phyloP scores from a whole-genome alignment of 2,888 invertebrate genomes.

The Trachelus troglodyta region DNA sequence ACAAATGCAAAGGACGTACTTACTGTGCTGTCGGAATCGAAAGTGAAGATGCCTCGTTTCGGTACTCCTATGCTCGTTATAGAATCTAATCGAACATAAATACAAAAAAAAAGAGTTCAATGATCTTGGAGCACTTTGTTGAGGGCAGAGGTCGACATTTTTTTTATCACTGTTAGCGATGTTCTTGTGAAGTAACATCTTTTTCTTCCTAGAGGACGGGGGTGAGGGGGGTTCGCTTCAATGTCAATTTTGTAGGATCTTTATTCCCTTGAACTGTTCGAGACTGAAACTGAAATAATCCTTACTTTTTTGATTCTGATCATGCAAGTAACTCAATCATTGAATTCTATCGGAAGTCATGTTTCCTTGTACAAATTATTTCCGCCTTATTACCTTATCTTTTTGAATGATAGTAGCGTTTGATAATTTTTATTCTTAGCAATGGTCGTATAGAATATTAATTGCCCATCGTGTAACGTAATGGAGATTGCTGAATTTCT shows the following conservation, averaged over 20 bases:
- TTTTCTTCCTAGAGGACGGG: not conserved
- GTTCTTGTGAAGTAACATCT: not conserved
- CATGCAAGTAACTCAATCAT: not conserved
- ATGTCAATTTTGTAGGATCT: not conserved
- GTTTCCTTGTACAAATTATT: constrained; percentile 8
- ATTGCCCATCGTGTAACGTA: not conserved
- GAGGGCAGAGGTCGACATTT: not conserved
- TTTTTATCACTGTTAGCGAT: not conserved
- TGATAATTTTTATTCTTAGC: not conserved
- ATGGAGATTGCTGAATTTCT: not conserved
- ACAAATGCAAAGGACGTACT: not conserved
- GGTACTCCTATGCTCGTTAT: not conserved
- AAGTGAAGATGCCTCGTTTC: not conserved
- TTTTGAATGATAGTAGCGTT: not conserved
- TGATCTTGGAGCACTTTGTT: not conserved
- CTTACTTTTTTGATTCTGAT: not conserved
- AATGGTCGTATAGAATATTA: not conserved
- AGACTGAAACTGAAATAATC: not conserved
- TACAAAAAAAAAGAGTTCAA: not conserved
- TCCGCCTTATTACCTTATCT: not conserved
- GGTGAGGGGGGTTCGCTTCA: not conserved
- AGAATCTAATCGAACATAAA: not conserved
- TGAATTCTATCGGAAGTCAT: constrained; percentile 10
- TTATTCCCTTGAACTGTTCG: not conserved
- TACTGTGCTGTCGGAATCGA: not conserved